Base-by-base conservation (phyloP, 2,888 invertebrate genomes). In the Dromius quadrimaculatus region DNA sequence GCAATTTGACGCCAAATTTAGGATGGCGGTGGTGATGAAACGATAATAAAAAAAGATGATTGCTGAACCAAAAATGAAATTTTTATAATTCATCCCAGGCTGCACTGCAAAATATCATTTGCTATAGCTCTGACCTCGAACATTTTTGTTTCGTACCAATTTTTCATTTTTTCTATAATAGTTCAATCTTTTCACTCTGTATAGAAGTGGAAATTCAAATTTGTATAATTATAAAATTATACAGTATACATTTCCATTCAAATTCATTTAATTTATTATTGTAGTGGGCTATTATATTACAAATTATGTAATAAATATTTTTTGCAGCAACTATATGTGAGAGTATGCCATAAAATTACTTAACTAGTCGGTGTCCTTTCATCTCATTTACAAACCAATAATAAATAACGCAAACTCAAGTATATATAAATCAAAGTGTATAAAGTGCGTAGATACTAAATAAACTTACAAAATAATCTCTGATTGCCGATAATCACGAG, bases 401-500 rank as follows among this genome's bases (percentile, higher is more conserved):
- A n/a, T 54, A 54, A 54, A 54, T 54, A 28, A n/a, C 50, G 28
- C 47, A 50, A 50, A 22, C 1, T 6, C 5, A 50, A 20, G 47
- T 50, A 54, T 15, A 54, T 28, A 54, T 54, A 54, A 54, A 54
- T 54, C 50, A 54, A 23, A 28, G 15, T 11, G 6, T 23, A 54
- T 13, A 13, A 54, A 54, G 17, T 54, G 50, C 50, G 28, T 54
- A 54, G 15, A 41, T 32, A 50, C 28, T 54, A 54, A 32, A 54
- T 54, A 54, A 28, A 54, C 50, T 54, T 54, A 54, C 28, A 54
- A 54, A 54, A 28, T 54, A 13, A 54, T 54, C 28, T 23, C 6
- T 28, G 28, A 28, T 28, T 28, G 28, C 8, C 11, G 50, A 54
- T 54, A 15, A 41, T 28, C 15, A 41, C 15, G 41, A 13, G 41